Percentiles rank a stretch among this genome's conserved stretches.
Evolutionary conservation across 2,797 vertebrate species (phyloP).

Genomic region (Buceros bicornis): DNA sequence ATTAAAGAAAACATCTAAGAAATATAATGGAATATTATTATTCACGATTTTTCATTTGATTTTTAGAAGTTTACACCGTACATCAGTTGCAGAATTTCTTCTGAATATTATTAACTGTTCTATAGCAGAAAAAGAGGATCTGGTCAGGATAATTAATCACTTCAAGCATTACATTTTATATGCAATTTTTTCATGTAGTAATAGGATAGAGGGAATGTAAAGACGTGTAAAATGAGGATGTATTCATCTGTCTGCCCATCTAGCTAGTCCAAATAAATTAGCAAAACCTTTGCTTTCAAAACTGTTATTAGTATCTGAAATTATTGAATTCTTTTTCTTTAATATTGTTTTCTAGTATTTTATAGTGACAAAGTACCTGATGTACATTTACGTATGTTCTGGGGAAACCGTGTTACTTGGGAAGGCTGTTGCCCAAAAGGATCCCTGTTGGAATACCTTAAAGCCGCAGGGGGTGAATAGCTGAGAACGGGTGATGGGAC

Average conservation of each 20-base stretch:
- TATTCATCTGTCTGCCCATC: not conserved
- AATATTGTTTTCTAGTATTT: not conserved
- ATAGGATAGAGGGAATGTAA: not conserved
- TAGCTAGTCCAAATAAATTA: not conserved
- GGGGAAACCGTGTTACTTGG: not conserved
- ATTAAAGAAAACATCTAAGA: not conserved
- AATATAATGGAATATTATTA: not conserved
- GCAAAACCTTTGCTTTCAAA: not conserved
- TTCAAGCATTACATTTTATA: not conserved
- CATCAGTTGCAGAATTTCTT: not conserved
- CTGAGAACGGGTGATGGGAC: not conserved
- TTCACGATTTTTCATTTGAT: not conserved
- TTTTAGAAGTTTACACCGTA: not conserved
- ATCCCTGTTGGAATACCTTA: not conserved
- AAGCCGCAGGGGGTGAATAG: rapidly evolving
- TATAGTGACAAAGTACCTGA: not conserved
- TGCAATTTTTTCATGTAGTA: not conserved
- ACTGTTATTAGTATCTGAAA: not conserved
- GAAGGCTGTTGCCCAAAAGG: not conserved
- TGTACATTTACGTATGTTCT: not conserved
- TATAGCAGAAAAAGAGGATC: not conserved
- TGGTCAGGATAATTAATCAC: not conserved
- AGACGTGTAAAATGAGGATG: not conserved
- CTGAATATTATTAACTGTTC: not conserved
- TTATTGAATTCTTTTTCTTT: not conserved